Evolutionary conservation across 2,888 invertebrate genomes (phyloP), one percentile per base, ranked within the genome.

Genomic region (Dysmachus trigonus): DNA sequence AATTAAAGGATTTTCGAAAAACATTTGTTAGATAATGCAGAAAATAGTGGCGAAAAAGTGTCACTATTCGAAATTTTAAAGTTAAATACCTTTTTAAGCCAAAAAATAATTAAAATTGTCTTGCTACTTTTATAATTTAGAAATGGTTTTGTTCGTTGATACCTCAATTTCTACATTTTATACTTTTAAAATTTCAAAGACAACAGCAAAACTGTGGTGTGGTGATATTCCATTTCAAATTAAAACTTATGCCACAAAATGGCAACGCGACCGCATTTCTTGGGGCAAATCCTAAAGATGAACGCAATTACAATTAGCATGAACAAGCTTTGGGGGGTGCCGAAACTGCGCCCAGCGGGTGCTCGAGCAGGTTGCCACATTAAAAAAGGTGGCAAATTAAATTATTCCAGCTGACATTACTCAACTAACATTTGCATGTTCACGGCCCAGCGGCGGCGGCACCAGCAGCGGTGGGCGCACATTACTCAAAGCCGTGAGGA

Each of bases 321-420:
- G 27, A 62, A 62, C 62, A 62, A 62, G 62, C 62, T 62, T 22
- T n/a, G n/a, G n/a, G 7, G 10, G 18, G 62, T 10, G 27, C 2
- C 13, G 13, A n/a, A 51, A 22, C 7, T 22, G 8, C 62, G 62
- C 22, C 27, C 18, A 10, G 27, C 7, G 10, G 62, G 62, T n/a
- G 62, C 18, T n/a, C 47, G 6, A 47, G 6, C n/a, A n/a, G n/a
- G n/a, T n/a, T 47, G 27, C 18, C 62, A 62, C 18, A 62, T 62
- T 62, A 62, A 62, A 62, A 62, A 62, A 62, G 62, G 62, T 62
- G 62, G 62, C 62, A 62, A 86, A 86, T 86, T 86, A 84, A 86
- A 86, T 86, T 86, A 84, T 86, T 84, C 84, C 84, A 86, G 86
- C 86, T 86, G 86, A 86, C 76, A 86, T 76, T 84, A 86, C 73